Percentiles rank a stretch among this genome's conserved stretches.
Evolutionary conservation across 1,140 invertebrate species (phyloP).

Genomic region (Helicoverpa armigera): DNA sequence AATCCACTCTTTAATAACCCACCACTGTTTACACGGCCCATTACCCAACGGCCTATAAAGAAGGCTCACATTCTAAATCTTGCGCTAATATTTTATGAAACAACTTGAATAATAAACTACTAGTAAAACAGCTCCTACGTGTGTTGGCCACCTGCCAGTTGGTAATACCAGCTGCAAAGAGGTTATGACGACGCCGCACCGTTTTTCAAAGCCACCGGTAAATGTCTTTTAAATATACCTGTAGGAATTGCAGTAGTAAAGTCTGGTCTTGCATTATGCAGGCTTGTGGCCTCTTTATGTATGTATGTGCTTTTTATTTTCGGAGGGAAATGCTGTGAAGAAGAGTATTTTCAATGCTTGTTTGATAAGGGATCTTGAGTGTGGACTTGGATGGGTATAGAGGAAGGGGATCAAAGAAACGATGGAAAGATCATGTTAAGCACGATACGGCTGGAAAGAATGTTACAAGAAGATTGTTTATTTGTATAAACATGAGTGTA

Average conservation of each 20-base stretch:
- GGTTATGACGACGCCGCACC: slow-evolving; percentile 18
- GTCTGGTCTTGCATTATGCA: background rate
- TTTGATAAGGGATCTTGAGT: too few species aligned
- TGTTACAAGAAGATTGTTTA: too few species aligned
- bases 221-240: slow-evolving; percentile 35
- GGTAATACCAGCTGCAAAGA: slow-evolving; percentile 9
- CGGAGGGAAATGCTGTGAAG: background rate
- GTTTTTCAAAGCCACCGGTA: slow-evolving; percentile 28
- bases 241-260: slow-evolving; percentile 10
- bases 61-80: slow-evolving; percentile 7
- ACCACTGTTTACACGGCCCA: background rate
- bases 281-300: background rate
- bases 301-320: background rate
- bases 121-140: slow-evolving; percentile 18
- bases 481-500: too few species aligned
- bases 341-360: background rate
- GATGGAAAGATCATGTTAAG: too few species aligned
- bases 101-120: slow-evolving; percentile 2
- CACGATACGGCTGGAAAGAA: too few species aligned
- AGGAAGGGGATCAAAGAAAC: too few species aligned
- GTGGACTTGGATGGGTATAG: too few species aligned
- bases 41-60: background rate
- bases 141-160: slow-evolving; percentile 15
- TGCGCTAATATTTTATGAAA: slow-evolving; percentile 20
- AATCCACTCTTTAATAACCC: too few species aligned